phyloP scores from a whole-genome alignment of 1,140 invertebrate species.

The Orius insidiosus region DNA sequence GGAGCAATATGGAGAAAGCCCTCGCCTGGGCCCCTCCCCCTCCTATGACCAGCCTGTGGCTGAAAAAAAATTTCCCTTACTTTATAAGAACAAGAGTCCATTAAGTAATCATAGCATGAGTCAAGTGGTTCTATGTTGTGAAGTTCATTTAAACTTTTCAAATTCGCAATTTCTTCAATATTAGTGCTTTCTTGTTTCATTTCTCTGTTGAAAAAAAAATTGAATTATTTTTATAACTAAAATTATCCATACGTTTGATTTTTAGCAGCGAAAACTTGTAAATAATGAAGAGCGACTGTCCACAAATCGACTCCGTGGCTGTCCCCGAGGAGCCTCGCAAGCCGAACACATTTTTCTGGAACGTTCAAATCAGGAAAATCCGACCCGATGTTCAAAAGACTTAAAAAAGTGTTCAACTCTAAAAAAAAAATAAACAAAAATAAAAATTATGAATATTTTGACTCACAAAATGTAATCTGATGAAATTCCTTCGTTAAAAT shows the following conservation, averaged over 20 bases:
- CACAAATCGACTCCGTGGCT: conserved; percentile 35
- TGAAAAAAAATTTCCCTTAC: too few species aligned
- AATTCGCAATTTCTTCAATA: conserved; percentile 11
- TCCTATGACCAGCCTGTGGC: too few species aligned
- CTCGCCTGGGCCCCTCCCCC: too few species aligned
- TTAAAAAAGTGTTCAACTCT: conserved; percentile 21
- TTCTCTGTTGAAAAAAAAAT: conserved; percentile 3
- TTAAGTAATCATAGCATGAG: conserved; percentile 32
- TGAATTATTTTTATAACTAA: conserved; percentile 6
- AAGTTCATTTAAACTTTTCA: conserved; percentile 20
- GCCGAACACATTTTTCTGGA: conserved; percentile 29
- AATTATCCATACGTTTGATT: conserved; percentile 5
- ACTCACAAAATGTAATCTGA: conserved; percentile 19
- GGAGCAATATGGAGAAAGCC: too few species aligned
- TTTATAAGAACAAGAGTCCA: conserved; percentile 31
- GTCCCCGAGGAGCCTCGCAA: conserved; percentile 35
- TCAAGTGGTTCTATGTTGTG: conserved; percentile 27
- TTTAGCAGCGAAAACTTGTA: conserved; percentile 19
- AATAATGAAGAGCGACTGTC: conserved; percentile 30
- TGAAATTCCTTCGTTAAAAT: conserved; percentile 23
- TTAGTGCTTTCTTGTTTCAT: conserved; percentile 9
- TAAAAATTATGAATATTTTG: conserved; percentile 6
- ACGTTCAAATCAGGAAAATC: conserved; percentile 25
- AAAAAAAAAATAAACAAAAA: conserved; percentile 5
- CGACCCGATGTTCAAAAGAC: conserved; percentile 22